A percentile compares a stretch with the other conserved stretches of the same genome.
These are phyloP conservation scores for Toxotes jaculatrix DNA, from an alignment of 2,113 vertebrate genomes.

Conservation along the genomic window DNA sequence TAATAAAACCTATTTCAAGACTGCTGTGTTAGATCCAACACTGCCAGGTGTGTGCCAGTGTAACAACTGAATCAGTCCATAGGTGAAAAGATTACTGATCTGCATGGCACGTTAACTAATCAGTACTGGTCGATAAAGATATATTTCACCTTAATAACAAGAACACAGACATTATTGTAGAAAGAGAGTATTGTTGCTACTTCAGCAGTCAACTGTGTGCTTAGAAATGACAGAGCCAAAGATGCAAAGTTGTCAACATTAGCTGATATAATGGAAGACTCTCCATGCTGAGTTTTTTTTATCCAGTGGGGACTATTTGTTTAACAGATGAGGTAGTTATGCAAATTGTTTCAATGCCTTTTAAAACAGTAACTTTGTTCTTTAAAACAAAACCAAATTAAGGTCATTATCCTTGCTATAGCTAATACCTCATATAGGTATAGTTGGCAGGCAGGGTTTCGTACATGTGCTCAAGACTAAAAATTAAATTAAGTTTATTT, in stretches of 20 bases:
- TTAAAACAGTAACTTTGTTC: too few species aligned
- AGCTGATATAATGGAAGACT: background rate
- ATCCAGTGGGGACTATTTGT: background rate
- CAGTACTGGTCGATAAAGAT: background rate
- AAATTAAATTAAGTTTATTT: background rate
- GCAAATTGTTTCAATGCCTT: too few species aligned
- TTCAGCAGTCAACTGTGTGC: background rate
- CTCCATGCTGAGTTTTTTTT: background rate
- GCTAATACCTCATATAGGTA: background rate
- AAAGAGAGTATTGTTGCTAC: background rate
- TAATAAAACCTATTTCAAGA: slow-evolving; percentile 8
- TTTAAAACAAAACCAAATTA: background rate
- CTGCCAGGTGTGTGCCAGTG: background rate
- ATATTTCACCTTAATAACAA: background rate
- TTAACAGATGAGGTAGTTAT: background rate
- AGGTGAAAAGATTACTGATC: background rate
- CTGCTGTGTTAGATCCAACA: slow-evolving; percentile 8
- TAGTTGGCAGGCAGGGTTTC: background rate
- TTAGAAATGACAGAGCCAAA: background rate
- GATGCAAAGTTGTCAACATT: background rate
- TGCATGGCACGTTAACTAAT: background rate
- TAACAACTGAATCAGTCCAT: background rate
- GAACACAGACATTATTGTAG: background rate
- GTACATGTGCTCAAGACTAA: background rate
- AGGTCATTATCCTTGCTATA: background rate